Evolutionary conservation across 2,113 vertebrate genomes (phyloP), one percentile per base, ranked within the genome.

Genomic region (Willisornis vidua): DNA sequence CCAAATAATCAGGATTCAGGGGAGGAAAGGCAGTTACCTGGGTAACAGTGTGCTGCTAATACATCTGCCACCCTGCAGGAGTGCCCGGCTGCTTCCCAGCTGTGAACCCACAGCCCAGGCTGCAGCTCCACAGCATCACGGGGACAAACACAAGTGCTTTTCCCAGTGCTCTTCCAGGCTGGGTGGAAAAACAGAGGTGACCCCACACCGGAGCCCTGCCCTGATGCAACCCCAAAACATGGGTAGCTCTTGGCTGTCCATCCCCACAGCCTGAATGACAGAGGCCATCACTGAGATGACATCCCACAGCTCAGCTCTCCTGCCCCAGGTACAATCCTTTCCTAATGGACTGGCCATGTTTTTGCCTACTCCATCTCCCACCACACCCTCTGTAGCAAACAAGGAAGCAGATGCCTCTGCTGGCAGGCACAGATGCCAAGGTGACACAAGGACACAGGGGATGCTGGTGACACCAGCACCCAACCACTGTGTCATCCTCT

Each of bases 201-300:
- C 7, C 41, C 54, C 10, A 5, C 0, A 1, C 41, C 25, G 14
- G 37, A 81, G n/a, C 35, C 28, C 31, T 39, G 39, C 37, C 35
- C 48, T 2, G 6, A 2, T 5, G 22, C 70, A 67, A 71, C 31
- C 43, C n/a, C 43, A 28, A 25, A 57, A 33, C 71, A 8, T 0
- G 3, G 8, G 41, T 11, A 67, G 39, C 54, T 78, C 54, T 65
- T 0, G 11, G 72, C n/a, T 74, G 37, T 19, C n/a, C 19, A 14
- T 4, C n/a, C 49, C 29, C 41, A 25, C 33, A 16, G 5, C 43
- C 35, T 0, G 0, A 77, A 6, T 7, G 24, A 14, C 0, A 2
- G 35, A 3, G 41, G 19, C 28, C 24, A 12, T 3, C 76, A 29
- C 20, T 0, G 57, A 49, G 54, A 25, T 17, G 52, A 6, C 0